Base-by-base conservation (phyloP, 1,140 invertebrate species). In the Periplaneta americana region DNA sequence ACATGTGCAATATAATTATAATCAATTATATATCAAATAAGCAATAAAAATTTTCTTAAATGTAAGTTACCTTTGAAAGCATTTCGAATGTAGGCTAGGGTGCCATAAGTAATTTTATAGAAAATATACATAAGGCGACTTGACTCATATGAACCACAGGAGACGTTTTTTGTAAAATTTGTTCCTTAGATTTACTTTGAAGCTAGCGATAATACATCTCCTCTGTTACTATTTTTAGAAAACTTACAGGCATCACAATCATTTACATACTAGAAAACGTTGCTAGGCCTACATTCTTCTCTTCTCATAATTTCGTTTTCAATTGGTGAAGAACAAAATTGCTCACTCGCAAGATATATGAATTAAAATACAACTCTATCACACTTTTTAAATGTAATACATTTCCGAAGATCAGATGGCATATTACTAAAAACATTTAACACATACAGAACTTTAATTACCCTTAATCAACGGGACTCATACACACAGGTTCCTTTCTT, bases 401-500 rank as follows among this genome's bases (percentile, higher is more conserved):
- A 18, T 13, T 36, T 28, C n/a, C n/a, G 33, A 31, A 78, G 36
- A 78, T 36, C 22, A 35, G 18, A 17, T n/a, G 34, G 33, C 32
- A 31, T 48, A 74, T 1, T 74, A 31, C 3, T 66, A 57, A 31
- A 32, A 31, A 74, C 15, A 66, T 28, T 15, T 57, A 37, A 13
- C 8, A 17, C 34, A 28, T 31, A 80, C 22, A 66, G 8, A 28
- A 9, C 2, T 22, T 74, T 80, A 81, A 81, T 81, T 81, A 81
- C 81, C 81, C 74, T 81, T 57, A 81, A 81, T 35, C 76, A 77
- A 81, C 37, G 81, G 48, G 34, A 81, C 28, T 81, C 81, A 81
- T 81, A 17, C 31, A 37, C 36, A 35, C 75, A 78, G 81, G 36
- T 77, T 39, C 36, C 37, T 74, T 35, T 74, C 76, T 78, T 75